A percentile compares a stretch with the other conserved stretches of the same genome.
Conservation (phyloP, 2,888 invertebrate genomes). For the Cataglyphis rosenhaueri region DNA sequence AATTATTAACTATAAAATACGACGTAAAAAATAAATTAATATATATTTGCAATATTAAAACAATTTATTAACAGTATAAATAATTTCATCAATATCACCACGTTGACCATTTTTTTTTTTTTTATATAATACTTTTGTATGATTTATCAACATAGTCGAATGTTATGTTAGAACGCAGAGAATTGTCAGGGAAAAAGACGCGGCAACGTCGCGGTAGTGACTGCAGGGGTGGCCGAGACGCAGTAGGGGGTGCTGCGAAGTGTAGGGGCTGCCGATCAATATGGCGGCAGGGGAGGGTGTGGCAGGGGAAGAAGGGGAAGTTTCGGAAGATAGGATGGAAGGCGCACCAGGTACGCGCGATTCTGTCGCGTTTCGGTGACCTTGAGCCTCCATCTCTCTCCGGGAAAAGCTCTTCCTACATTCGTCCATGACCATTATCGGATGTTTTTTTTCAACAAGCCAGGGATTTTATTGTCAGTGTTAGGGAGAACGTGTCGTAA, state of each 20-base stretch:
- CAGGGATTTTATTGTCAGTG: background rate
- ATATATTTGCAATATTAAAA: background rate
- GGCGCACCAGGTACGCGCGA: constrained; percentile 66
- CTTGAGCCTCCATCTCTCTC: constrained; percentile 76
- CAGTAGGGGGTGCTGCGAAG: constrained; percentile 64
- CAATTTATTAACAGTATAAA: background rate
- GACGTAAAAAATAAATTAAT: background rate
- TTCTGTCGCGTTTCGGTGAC: constrained; percentile 75
- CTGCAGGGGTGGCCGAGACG: constrained; percentile 66
- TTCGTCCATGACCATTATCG: constrained; percentile 1
- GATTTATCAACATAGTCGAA: background rate
- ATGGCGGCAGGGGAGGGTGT: constrained; percentile 81
- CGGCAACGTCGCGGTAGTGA: constrained; percentile 77
- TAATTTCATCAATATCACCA: background rate
- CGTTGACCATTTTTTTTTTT: constrained; percentile 10
- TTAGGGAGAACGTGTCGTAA: background rate
- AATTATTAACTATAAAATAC: background rate
- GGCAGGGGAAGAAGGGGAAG: constrained; percentile 67
- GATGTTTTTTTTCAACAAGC: background rate
- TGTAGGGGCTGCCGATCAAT: constrained; percentile 81
- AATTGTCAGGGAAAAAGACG: constrained; percentile 73
- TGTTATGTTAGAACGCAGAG: constrained; percentile 51
- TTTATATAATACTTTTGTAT: background rate
- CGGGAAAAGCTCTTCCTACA: constrained; percentile 30
- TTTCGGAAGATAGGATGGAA: constrained; percentile 51